Evolutionary conservation across 92 coral and sea anemone species (phyloP).

Genomic region (Umimayanthus chanpuru): DNA sequence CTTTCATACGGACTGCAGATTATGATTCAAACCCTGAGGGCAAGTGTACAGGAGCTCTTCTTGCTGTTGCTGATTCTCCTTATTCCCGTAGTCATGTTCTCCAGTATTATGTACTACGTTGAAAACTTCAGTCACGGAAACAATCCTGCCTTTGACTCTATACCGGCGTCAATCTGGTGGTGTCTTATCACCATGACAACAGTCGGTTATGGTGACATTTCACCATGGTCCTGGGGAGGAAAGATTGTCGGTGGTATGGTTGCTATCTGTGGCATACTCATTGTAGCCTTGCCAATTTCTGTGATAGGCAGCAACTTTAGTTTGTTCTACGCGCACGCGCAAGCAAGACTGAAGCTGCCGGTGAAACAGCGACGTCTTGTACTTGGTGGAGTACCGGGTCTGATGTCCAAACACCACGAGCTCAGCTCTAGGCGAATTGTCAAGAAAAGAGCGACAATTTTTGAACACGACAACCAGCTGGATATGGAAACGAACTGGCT

Average conservation of each 20-base stretch:
- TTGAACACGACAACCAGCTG: slow-evolving; percentile 37
- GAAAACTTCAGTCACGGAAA: slow-evolving; percentile 60
- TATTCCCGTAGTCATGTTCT: slow-evolving; percentile 90
- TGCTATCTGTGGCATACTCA: slow-evolving; percentile 92
- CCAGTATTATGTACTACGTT: slow-evolving; percentile 90
- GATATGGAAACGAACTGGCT: slow-evolving; percentile 34
- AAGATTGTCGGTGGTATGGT: slow-evolving; percentile 93
- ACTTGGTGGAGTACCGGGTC: slow-evolving; percentile 88
- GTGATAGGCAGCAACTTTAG: slow-evolving; percentile 93
- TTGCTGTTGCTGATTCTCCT: slow-evolving; percentile 82
- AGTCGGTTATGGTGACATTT: slow-evolving; percentile 95
- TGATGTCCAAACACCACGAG: slow-evolving; percentile 81
- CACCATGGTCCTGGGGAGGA: slow-evolving; percentile 87
- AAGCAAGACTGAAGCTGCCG: slow-evolving; percentile 96
- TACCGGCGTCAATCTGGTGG: slow-evolving; percentile 98
- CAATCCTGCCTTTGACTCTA: slow-evolving; percentile 63
- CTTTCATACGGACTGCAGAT: slow-evolving; percentile 92
- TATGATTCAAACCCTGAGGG: slow-evolving; percentile 89
- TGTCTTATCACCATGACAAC: slow-evolving; percentile 98
- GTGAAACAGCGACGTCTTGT: slow-evolving; percentile 82
- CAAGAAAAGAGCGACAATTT: slow-evolving; percentile 51
- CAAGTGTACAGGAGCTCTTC: slow-evolving; percentile 84
- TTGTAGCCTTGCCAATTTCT: slow-evolving; percentile 92
- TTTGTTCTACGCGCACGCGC: slow-evolving; percentile 94
- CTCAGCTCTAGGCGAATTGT: slow-evolving; percentile 82